phyloP scores from a whole-genome alignment of 2,797 vertebrate genomes.

The Simalia tracyae region DNA sequence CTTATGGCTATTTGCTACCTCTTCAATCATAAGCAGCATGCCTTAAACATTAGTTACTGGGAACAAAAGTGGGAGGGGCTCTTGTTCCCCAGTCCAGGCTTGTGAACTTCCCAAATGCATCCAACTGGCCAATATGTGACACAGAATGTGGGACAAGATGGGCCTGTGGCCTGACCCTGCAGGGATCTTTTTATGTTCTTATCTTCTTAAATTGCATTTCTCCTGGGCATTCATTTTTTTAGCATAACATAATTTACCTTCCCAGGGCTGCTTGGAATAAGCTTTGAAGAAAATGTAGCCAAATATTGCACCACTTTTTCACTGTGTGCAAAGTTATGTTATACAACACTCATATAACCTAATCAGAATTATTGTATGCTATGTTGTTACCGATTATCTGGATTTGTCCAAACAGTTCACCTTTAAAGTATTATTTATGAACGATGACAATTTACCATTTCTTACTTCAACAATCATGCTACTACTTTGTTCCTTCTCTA shows the following conservation, averaged over 20 bases:
- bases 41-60: not conserved
- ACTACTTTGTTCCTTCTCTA: slow-evolving; percentile 17
- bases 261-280: not conserved
- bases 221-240: not conserved
- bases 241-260: not conserved
- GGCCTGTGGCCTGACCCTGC: not conserved
- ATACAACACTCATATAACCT: slow-evolving; percentile 7
- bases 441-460: slow-evolving; percentile 1
- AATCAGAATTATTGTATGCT: not conserved
- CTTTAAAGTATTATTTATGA: slow-evolving; percentile 8
- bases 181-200: not conserved
- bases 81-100: not conserved
- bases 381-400: not conserved
- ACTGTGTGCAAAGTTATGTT: slow-evolving; percentile 6
- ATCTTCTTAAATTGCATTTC: not conserved
- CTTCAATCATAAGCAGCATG: not conserved
- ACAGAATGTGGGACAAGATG: not conserved
- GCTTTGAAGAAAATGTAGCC: not conserved
- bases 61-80: not conserved
- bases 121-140: not conserved
- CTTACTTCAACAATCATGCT: slow-evolving; percentile 40
- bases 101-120: not conserved
- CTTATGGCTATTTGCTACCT: not conserved
- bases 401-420: not conserved
- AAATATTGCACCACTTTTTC: slow-evolving; percentile 8